Evolutionary conservation across 2,113 vertebrate genomes (phyloP).

Genomic region (Notechis scutatus): DNA sequence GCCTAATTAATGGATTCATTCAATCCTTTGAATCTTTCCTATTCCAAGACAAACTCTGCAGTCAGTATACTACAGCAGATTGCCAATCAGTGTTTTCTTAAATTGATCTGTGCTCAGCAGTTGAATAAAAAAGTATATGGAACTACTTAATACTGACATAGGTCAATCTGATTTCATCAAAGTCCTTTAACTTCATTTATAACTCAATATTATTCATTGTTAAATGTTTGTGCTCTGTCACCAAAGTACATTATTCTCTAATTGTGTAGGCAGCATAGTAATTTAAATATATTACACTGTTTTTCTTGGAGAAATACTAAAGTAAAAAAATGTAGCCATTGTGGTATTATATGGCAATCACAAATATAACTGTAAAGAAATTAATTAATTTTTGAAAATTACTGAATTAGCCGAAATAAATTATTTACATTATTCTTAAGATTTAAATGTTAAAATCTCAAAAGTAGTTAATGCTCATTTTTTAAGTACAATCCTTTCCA

Average conservation of each 20-base stretch:
- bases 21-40: neutral
- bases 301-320: slow-evolving; percentile 33
- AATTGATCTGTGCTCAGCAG: neutral
- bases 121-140: neutral
- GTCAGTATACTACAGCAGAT: neutral
- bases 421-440: slow-evolving; percentile 43
- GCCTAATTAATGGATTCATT: neutral
- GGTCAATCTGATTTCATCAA: neutral
- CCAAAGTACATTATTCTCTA: neutral
- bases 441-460: slow-evolving; percentile 42
- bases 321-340: slow-evolving; percentile 31
- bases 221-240: neutral
- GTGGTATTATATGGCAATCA: slow-evolving; percentile 13
- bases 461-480: neutral
- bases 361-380: slow-evolving; percentile 36
- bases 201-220: neutral
- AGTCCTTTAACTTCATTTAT: neutral
- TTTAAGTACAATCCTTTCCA: slow-evolving; percentile 27
- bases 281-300: neutral
- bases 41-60: neutral
- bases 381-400: slow-evolving; percentile 30
- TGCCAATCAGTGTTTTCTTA: neutral
- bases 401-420: slow-evolving; percentile 39
- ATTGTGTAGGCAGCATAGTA: neutral
- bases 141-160: neutral